Percentiles rank a stretch among this genome's conserved stretches.
Evolutionary conservation across 2,888 invertebrate genomes (phyloP).

Genomic region (Ferrisia virgata): DNA sequence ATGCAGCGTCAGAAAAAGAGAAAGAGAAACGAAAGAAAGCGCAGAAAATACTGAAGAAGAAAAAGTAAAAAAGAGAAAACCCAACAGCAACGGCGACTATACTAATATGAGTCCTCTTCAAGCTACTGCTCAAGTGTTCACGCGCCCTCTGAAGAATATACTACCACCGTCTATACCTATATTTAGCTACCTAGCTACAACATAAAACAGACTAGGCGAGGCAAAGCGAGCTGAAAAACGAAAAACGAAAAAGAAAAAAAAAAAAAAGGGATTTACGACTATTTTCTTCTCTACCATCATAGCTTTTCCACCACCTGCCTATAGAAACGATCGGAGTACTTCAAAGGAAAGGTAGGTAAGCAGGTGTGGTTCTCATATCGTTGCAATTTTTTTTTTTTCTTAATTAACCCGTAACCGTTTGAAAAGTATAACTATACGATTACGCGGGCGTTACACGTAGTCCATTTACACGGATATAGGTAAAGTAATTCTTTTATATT

Average conservation of each 20-base stretch:
- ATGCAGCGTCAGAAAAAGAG: neutral
- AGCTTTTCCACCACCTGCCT: neutral
- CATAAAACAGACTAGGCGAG: neutral
- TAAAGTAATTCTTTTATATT: neutral
- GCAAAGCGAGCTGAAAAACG: neutral
- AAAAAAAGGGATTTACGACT: neutral
- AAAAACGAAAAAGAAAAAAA: neutral
- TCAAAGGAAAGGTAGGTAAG: neutral
- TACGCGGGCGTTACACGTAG: neutral
- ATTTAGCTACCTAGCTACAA: too few species aligned
- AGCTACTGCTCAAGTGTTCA: constrained; percentile 1
- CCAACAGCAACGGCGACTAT: neutral
- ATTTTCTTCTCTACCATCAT: neutral
- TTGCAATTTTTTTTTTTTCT: neutral
- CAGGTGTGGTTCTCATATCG: neutral
- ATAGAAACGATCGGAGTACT: neutral
- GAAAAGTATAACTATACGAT: neutral
- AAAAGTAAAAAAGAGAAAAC: neutral
- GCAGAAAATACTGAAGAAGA: neutral
- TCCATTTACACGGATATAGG: neutral
- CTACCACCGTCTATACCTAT: too few species aligned
- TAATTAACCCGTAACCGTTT: neutral
- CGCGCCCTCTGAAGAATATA: constrained; percentile 16
- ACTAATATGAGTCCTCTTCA: constrained; percentile 19
- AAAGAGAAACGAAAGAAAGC: neutral